Conservation (phyloP, 1,140 invertebrate genomes). For the Stegodyphus mimosarum region DNA sequence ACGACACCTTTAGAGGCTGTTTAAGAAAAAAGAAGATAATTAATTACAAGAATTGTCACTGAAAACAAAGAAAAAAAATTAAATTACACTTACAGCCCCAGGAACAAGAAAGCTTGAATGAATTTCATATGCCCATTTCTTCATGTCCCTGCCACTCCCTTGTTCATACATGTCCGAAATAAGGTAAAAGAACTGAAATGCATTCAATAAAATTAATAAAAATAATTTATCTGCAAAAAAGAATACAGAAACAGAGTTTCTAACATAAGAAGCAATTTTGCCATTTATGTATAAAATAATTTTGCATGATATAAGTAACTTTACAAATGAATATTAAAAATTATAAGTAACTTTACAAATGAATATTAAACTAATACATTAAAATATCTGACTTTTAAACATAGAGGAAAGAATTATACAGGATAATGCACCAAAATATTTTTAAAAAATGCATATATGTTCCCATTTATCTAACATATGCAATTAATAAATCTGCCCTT, state of each 20-base stretch:
- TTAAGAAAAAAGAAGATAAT: conserved; percentile 66
- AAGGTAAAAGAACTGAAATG: conserved; percentile 85
- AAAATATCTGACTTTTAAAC: too few species aligned
- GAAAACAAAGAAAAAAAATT: conserved; percentile 5
- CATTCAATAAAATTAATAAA: background rate
- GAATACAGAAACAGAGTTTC: conserved; percentile 41
- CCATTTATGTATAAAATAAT: background rate
- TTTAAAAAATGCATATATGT: too few species aligned
- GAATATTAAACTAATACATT: too few species aligned
- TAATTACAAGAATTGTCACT: conserved; percentile 11
- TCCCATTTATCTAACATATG: too few species aligned
- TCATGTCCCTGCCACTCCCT: conserved; percentile 87
- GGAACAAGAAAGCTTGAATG: conserved; percentile 95
- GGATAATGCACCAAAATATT: too few species aligned
- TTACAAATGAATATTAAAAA: too few species aligned
- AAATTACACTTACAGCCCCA: conserved; percentile 76
- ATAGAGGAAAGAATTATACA: too few species aligned
- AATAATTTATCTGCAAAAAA: conserved; percentile 26
- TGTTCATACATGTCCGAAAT: conserved; percentile 87
- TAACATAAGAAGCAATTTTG: background rate
- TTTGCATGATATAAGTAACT: background rate
- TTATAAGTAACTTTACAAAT: too few species aligned
- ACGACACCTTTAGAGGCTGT: conserved; percentile 83
- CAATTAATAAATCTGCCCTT: too few species aligned
- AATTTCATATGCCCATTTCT: conserved; percentile 98